Evolutionary conservation across 2,888 invertebrate genomes (phyloP).

Genomic region (Platerodrilus igneus): DNA sequence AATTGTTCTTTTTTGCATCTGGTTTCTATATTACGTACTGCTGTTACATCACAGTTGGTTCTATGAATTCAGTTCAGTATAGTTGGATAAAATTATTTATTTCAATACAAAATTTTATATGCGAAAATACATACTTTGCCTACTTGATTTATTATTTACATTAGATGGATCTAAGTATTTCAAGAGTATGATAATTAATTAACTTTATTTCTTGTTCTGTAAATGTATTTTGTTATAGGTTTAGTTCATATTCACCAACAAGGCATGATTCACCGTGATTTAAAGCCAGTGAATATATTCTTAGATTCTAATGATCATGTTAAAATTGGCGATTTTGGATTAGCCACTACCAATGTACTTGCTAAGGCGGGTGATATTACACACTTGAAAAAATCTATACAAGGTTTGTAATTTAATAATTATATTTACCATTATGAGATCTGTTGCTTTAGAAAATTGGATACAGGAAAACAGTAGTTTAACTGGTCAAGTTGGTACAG

Average conservation of each 20-base stretch:
- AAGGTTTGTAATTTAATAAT: constrained; percentile 23
- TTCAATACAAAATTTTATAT: no score
- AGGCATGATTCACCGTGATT: constrained; percentile 80
- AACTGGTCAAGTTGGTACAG: constrained; percentile 88
- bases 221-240: constrained; percentile 47
- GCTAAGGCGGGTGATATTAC: constrained; percentile 34
- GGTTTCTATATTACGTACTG: no score
- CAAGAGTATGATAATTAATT: not conserved
- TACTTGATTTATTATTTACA: no score
- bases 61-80: no score
- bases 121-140: no score
- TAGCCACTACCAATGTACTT: constrained; percentile 76
- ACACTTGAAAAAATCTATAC: constrained; percentile 31
- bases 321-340: constrained; percentile 97
- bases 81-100: no score
- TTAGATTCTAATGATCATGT: constrained; percentile 91
- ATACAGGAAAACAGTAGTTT: constrained; percentile 49
- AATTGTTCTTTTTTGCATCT: no score
- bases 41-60: no score
- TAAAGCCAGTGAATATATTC: constrained; percentile 92
- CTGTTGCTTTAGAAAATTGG: constrained; percentile 34
- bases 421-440: not conserved
- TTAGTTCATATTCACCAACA: constrained; percentile 89
- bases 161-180: no score
- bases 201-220: no score